Evolutionary conservation across 2,888 invertebrate species (phyloP).

Genomic region (Gisinianus flammeolus): DNA sequence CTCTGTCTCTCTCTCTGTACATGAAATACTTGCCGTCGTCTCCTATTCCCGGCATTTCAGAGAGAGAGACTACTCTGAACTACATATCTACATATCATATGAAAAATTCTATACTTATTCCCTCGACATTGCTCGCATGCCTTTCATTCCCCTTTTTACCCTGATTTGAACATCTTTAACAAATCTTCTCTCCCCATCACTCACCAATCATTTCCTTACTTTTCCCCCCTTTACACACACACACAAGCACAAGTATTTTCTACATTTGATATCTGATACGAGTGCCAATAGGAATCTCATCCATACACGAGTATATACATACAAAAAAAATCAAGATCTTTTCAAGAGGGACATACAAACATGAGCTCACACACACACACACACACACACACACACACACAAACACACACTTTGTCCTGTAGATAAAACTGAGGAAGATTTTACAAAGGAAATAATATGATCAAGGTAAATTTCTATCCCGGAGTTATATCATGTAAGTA

Average conservation of each 20-base stretch:
- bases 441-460: too few species aligned
- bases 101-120: background rate
- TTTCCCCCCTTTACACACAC: conserved; percentile 1
- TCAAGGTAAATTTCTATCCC: too few species aligned
- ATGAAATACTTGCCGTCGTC: background rate
- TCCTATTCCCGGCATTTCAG: background rate
- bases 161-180: conserved; percentile 39
- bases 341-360: background rate
- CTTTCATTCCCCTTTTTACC: conserved; percentile 36
- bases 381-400: background rate
- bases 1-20: too few species aligned
- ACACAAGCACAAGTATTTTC: background rate
- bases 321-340: background rate
- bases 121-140: conserved; percentile 30
- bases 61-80: background rate
- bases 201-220: conserved; percentile 35
- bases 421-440: too few species aligned
- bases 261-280: conserved; percentile 30
- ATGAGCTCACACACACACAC: too few species aligned
- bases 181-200: conserved; percentile 41
- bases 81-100: background rate
- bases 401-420: background rate
- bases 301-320: background rate
- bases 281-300: conserved; percentile 1
- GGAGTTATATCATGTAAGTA: too few species aligned